These are phyloP conservation scores for Castor canadensis DNA, from an alignment of 2,113 vertebrate species.

Conservation along the genomic window DNA sequence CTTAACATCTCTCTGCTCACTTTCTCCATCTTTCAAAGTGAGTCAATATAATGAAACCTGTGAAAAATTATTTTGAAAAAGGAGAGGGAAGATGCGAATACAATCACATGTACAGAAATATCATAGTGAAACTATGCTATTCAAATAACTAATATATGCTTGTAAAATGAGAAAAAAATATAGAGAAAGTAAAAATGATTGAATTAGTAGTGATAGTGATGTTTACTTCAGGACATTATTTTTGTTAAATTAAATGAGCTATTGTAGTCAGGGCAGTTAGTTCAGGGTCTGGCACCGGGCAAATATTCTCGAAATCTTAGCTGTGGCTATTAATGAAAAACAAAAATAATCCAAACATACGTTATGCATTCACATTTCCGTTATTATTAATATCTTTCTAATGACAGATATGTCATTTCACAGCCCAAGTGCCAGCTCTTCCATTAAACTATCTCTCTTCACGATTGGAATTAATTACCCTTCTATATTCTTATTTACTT, in stretches of 20 bases:
- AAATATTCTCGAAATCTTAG: constrained; percentile 48
- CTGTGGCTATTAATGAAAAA: constrained; percentile 58
- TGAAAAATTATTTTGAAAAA: too few relatives aligned
- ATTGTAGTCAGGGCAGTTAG: not conserved
- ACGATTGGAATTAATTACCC: constrained; percentile 63
- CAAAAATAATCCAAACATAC: constrained; percentile 60
- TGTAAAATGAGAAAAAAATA: too few relatives aligned
- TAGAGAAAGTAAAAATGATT: too few relatives aligned
- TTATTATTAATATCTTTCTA: constrained; percentile 64
- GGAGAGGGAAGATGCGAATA: too few relatives aligned
- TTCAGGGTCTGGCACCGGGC: not conserved
- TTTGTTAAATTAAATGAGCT: not conserved
- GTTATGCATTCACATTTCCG: constrained; percentile 35
- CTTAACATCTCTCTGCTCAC: not conserved
- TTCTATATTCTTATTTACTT: constrained; percentile 71
- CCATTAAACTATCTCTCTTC: constrained; percentile 59
- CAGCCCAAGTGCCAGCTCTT: constrained; percentile 62
- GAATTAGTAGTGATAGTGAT: not conserved
- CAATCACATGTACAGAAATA: too few relatives aligned
- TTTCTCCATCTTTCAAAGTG: not conserved
- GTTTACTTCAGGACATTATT: not conserved
- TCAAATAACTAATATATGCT: too few relatives aligned
- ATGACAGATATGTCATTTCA: constrained; percentile 49
- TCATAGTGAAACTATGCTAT: too few relatives aligned
- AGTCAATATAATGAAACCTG: not conserved